phyloP scores from a whole-genome alignment of 2,113 vertebrate genomes.

The Sebastes schlegelii region DNA sequence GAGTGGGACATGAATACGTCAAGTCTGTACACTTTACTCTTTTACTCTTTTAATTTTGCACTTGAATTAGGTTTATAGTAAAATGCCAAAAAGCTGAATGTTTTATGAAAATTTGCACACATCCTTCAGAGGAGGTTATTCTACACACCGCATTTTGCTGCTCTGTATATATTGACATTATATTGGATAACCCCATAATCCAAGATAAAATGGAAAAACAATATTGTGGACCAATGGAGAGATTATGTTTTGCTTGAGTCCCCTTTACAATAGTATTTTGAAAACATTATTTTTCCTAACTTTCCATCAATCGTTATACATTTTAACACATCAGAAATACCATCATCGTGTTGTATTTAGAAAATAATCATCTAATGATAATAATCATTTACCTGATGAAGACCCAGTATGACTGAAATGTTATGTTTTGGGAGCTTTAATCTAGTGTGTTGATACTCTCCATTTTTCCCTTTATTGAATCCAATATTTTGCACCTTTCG shows the following conservation, averaged over 20 bases:
- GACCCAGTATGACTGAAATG: not conserved
- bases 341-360: not conserved
- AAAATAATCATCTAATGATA: not conserved
- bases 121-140: not conserved
- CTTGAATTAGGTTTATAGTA: not conserved
- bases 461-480: not conserved
- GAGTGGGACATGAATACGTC: slow-evolving; percentile 87
- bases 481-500: not conserved
- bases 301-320: not conserved
- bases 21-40: slow-evolving; percentile 81
- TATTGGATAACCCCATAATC: not conserved
- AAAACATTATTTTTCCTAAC: not conserved
- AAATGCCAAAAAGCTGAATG: not conserved
- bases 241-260: not conserved
- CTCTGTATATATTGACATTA: not conserved
- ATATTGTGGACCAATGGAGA: not conserved
- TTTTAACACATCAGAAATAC: too few species aligned
- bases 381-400: not conserved
- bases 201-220: not conserved
- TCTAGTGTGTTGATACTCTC: too few species aligned
- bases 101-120: not conserved
- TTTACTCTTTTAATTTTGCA: not conserved
- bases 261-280: not conserved
- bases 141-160: not conserved
- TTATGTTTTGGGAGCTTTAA: not conserved